A percentile compares a stretch with the other conserved stretches of the same genome.
Evolutionary conservation across 1,140 invertebrate species (phyloP).

Genomic region (Cataglyphis hispanica): DNA sequence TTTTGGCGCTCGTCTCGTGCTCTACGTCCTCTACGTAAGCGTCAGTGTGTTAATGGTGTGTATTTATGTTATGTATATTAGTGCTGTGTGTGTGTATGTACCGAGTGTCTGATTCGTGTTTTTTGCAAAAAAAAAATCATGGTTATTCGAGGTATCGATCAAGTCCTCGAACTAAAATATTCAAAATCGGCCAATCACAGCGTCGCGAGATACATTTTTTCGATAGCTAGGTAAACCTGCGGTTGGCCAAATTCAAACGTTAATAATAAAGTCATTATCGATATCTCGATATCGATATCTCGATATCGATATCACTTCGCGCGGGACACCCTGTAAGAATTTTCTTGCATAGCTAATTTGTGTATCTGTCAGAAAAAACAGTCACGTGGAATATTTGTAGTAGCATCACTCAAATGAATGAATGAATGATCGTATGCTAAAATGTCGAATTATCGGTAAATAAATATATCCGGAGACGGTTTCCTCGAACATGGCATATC

Average conservation of each 20-base stretch:
- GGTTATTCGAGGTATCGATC: neutral
- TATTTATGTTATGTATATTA: too few species aligned
- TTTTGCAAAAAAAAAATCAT: neutral
- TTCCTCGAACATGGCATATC: constrained; percentile 4
- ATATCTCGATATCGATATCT: neutral
- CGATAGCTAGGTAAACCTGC: neutral
- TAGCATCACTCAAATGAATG: neutral
- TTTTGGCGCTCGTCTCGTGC: constrained; percentile 60
- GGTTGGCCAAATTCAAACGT: neutral
- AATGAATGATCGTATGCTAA: neutral
- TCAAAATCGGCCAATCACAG: neutral
- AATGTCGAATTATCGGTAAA: neutral
- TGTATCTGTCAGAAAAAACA: neutral
- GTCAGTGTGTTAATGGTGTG: too few species aligned
- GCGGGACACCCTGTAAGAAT: neutral
- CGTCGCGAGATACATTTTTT: neutral
- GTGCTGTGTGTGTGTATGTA: neutral
- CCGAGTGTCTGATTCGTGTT: neutral
- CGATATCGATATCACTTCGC: neutral
- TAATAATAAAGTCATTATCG: neutral
- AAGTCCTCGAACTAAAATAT: neutral
- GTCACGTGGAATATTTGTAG: neutral
- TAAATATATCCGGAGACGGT: neutral
- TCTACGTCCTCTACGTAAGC: neutral
- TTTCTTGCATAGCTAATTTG: too few species aligned